These are phyloP conservation scores for Andrena flavipes DNA, from an alignment of 2,888 invertebrate genomes.

Conservation along the genomic window DNA sequence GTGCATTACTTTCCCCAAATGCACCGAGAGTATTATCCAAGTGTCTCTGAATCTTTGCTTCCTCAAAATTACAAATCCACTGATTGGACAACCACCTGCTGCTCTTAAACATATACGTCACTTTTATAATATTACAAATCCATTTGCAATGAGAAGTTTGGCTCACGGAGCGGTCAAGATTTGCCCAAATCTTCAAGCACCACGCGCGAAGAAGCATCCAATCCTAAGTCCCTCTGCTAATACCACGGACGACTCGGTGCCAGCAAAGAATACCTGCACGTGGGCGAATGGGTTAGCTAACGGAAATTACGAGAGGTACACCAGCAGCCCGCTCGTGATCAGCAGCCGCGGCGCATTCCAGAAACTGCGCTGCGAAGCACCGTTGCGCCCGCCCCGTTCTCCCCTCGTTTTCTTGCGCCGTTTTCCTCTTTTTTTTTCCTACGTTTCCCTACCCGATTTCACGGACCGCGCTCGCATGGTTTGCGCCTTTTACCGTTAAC, in stretches of 20 bases:
- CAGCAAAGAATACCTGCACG: slow-evolving; percentile 52
- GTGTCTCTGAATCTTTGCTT: too few relatives aligned
- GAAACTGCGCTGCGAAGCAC: slow-evolving; percentile 55
- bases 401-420: neutral
- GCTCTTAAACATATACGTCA: too few relatives aligned
- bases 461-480: neutral
- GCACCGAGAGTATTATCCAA: too few relatives aligned
- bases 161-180: too few relatives aligned
- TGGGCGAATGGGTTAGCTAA: slow-evolving; percentile 62
- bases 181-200: neutral
- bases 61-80: too few relatives aligned
- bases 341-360: slow-evolving; percentile 49
- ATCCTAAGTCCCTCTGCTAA: slow-evolving; percentile 2
- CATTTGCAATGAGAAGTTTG: too few relatives aligned
- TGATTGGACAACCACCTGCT: too few relatives aligned
- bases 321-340: slow-evolving; percentile 49
- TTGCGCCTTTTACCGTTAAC: slow-evolving; percentile 44
- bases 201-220: neutral
- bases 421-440: slow-evolving; percentile 21
- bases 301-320: slow-evolving; percentile 62
- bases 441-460: neutral
- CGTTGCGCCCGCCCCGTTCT: slow-evolving; percentile 40
- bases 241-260: slow-evolving; percentile 10
- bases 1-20: too few relatives aligned
- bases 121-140: too few relatives aligned